phyloP scores from a whole-genome alignment of 1,140 invertebrate species.

The Paracyclopina nana region DNA sequence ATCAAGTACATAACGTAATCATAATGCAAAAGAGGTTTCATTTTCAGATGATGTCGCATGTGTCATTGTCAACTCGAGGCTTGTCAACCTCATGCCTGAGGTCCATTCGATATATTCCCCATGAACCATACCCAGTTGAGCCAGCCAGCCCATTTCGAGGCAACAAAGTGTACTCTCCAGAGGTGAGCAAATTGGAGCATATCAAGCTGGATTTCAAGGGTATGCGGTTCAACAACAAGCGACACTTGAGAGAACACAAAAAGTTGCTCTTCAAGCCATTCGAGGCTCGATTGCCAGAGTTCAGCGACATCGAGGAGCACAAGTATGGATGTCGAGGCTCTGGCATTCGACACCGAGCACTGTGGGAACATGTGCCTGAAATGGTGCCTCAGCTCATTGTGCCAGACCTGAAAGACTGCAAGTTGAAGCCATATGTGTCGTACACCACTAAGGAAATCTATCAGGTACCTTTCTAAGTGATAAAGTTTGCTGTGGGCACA shows the following conservation, averaged over 20 bases:
- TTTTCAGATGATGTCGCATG: too few species aligned
- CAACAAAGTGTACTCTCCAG: too few species aligned
- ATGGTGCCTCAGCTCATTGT: conserved; percentile 80
- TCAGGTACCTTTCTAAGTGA: too few species aligned
- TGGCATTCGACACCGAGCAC: conserved; percentile 4
- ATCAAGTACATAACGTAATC: not conserved
- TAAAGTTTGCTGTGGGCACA: too few species aligned
- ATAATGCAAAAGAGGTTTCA: too few species aligned
- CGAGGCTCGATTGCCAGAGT: not conserved
- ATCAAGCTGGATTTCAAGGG: not conserved
- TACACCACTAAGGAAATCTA: conserved; percentile 50
- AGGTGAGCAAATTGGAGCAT: not conserved
- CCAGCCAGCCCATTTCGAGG: too few species aligned
- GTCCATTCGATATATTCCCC: too few species aligned
- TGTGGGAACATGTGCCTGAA: conserved; percentile 41
- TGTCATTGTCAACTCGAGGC: too few species aligned
- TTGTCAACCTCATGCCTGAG: too few species aligned
- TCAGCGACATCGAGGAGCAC: not conserved
- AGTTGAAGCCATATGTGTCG: conserved; percentile 80
- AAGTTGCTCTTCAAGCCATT: not conserved
- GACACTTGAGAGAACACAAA: not conserved
- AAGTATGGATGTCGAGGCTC: conserved; percentile 2
- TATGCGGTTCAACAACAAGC: not conserved
- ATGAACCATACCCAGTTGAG: too few species aligned
- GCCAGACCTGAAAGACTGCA: conserved; percentile 54